These are phyloP conservation scores for Volucella inflata DNA, from an alignment of 2,888 invertebrate species.

Conservation along the genomic window DNA sequence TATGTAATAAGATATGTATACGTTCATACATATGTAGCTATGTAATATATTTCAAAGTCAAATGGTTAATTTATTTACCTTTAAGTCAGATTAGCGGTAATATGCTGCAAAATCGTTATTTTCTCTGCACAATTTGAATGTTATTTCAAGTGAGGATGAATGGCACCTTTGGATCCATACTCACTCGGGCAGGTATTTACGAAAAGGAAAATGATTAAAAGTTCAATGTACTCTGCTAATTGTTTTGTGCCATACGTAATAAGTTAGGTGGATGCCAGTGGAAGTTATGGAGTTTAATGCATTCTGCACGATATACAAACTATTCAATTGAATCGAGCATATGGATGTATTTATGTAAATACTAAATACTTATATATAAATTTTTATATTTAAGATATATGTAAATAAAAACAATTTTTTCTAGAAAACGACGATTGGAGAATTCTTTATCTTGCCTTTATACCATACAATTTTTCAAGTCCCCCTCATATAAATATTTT, in stretches of 20 bases:
- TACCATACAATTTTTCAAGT: too few relatives aligned
- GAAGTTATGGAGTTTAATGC: constrained; percentile 25
- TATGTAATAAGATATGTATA: constrained; percentile 21
- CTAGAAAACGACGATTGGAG: too few relatives aligned
- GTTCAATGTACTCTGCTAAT: constrained; percentile 37
- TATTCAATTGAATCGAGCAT: constrained; percentile 43
- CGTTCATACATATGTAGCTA: not conserved
- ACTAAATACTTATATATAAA: too few relatives aligned
- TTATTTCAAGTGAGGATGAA: constrained; percentile 22
- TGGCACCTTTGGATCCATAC: not conserved
- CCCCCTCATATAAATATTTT: too few relatives aligned
- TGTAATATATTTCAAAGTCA: constrained; percentile 54
- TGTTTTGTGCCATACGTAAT: constrained; percentile 23
- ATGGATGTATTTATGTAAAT: not conserved
- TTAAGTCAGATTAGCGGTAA: constrained; percentile 1
- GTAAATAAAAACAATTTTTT: too few relatives aligned
- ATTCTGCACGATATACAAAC: constrained; percentile 42
- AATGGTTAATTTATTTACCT: constrained; percentile 23
- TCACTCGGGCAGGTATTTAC: not conserved
- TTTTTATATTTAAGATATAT: too few relatives aligned
- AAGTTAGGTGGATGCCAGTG: constrained; percentile 27
- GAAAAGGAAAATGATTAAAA: constrained; percentile 28
- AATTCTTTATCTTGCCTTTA: too few relatives aligned
- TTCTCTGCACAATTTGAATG: constrained; percentile 7
- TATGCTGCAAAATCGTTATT: constrained; percentile 3